phyloP scores from a whole-genome alignment of 2,888 invertebrate genomes.

The Rhaphigaster nebulosa region DNA sequence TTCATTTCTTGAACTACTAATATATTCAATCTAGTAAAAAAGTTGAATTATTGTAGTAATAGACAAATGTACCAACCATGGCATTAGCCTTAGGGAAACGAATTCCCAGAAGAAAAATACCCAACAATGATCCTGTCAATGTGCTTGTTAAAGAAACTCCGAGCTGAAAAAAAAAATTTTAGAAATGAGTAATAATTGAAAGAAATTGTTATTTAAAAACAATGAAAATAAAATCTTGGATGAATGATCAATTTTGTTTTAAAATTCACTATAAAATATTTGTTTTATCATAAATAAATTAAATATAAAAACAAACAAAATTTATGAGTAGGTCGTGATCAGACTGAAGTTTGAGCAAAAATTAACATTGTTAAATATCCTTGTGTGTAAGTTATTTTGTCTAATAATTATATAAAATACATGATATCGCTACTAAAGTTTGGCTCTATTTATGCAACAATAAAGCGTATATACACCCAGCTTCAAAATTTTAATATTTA shows the following conservation, averaged over 20 bases:
- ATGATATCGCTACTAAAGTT: too few relatives aligned
- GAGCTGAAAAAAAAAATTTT: slow-evolving; percentile 66
- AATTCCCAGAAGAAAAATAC: slow-evolving; percentile 70
- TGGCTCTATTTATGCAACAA: too few relatives aligned
- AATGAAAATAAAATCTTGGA: too few relatives aligned
- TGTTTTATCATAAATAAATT: neutral
- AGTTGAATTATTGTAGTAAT: neutral
- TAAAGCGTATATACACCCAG: too few relatives aligned
- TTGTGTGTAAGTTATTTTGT: too few relatives aligned
- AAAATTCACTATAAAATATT: neutral
- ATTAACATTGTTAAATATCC: neutral
- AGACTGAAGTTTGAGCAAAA: neutral
- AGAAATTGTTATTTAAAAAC: too few relatives aligned
- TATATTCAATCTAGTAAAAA: neutral
- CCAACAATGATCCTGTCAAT: slow-evolving; percentile 70
- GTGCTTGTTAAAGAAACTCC: slow-evolving; percentile 69
- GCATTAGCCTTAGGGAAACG: slow-evolving; percentile 69
- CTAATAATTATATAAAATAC: too few relatives aligned
- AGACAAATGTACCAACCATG: slow-evolving; percentile 66
- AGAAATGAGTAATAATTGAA: too few relatives aligned
- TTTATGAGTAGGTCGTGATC: neutral
- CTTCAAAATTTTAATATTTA: too few relatives aligned
- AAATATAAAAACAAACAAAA: neutral
- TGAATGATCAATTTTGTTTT: neutral
- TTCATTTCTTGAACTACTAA: neutral